Base-by-base conservation (phyloP, 2,113 vertebrate genomes). In the Neogobius melanostomus region DNA sequence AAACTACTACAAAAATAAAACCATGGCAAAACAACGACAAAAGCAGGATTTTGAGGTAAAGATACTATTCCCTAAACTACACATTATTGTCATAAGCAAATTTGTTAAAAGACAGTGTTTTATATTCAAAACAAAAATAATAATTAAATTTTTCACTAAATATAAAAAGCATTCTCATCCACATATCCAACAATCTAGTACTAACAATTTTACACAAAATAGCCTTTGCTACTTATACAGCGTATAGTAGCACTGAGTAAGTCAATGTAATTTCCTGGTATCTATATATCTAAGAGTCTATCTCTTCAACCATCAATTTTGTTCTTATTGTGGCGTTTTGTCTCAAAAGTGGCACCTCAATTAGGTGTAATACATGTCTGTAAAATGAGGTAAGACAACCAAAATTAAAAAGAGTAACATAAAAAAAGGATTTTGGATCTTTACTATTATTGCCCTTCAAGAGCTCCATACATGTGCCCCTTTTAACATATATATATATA, bases 381-480 rank as follows among this genome's bases (percentile, higher is more conserved):
- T 47, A 47, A 47, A 7, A 47, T 47, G 10, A 47, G 7, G 46
- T 47, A 47, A 47, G 7, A 47, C 67, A 81, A 73, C 75, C 21
- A 47, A 65, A 67, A 54, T 47, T 50, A 62, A 63, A 60, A 57
- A 50, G 51, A 71, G 52, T 54, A 74, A 72, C 72, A 10, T 54
- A 47, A 69, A 79, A 47, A 71, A 71, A 7, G 17, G 54, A 56
- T 51, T 17, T 42, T 45, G 71, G 71, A 16, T 68, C 44, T 74
- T 59, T 17, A 44, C 72, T 85, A 85, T 75, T 72, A 77, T 80
- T 88, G 87, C 86, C 89, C 87, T 78, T 79, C 77, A 86, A 79
- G 52, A 51, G 14, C 80, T 79, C 71, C 60, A 88, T 91, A 92
- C 90, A 90, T 91, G 89, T 92, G 89, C 91, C 90, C 88, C 87